Conservation (phyloP, 2,888 invertebrate genomes). For the Proisotoma minuta region DNA sequence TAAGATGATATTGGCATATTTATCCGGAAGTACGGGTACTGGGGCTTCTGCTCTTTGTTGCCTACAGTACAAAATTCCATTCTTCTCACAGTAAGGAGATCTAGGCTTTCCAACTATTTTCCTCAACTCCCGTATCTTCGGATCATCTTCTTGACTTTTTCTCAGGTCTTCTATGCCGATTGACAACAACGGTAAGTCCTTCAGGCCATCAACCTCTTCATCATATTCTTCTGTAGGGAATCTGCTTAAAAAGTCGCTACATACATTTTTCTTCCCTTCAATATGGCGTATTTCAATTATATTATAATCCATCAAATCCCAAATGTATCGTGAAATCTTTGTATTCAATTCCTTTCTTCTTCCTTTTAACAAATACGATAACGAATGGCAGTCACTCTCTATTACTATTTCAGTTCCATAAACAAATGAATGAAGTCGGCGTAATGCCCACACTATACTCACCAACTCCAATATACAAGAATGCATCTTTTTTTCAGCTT, state of each 20-base stretch:
- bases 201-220: background rate
- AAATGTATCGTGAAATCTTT: background rate
- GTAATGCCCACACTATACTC: background rate
- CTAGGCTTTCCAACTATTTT: background rate
- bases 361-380: background rate
- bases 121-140: background rate
- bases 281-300: background rate
- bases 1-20: background rate
- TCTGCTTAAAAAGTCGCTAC: background rate
- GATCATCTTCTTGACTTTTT: background rate
- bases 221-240: constrained; percentile 3
- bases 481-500: background rate
- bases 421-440: background rate
- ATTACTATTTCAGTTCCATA: constrained; percentile 1
- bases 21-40: background rate
- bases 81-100: background rate
- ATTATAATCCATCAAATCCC: background rate
- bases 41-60: background rate
- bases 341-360: constrained; percentile 4
- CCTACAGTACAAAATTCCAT: background rate
- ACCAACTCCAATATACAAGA: background rate
- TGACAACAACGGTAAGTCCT: background rate
- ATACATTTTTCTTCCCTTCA: background rate
- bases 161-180: background rate
- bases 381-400: background rate